Evolutionary conservation across 2,888 invertebrate species (phyloP).

Genomic region (Onchidella celtica): DNA sequence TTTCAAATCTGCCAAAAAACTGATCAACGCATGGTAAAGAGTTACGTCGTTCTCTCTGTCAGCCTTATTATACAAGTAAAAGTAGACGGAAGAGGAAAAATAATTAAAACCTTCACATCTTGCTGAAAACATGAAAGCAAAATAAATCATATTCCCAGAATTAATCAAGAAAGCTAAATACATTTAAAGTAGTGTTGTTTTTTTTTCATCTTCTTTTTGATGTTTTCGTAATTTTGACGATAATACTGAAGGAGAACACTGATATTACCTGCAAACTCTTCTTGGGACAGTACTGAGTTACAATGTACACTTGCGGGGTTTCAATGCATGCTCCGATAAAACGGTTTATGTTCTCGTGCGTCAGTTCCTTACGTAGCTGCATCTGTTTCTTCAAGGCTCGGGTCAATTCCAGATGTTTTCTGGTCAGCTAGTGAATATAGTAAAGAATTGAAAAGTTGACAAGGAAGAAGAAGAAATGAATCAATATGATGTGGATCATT

Average conservation of each 20-base stretch:
- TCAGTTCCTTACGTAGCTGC: constrained; percentile 76
- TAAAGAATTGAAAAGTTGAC: constrained; percentile 76
- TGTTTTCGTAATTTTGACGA: too few species aligned
- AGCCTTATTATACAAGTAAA: too few species aligned
- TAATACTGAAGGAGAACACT: too few species aligned
- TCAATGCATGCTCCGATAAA: constrained; percentile 79
- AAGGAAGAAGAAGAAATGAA: neutral
- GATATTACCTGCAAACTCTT: constrained; percentile 77
- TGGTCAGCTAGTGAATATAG: constrained; percentile 88
- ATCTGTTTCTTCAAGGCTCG: constrained; percentile 76
- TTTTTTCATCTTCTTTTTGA: neutral
- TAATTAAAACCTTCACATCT: too few species aligned
- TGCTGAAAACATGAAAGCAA: too few species aligned
- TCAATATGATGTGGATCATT: neutral
- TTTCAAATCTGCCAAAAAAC: too few species aligned
- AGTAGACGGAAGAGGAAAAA: too few species aligned
- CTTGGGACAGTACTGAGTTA: constrained; percentile 76
- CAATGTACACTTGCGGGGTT: constrained; percentile 74
- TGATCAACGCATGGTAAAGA: too few species aligned
- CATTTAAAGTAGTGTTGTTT: too few species aligned
- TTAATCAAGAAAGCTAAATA: too few species aligned
- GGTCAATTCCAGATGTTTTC: constrained; percentile 74
- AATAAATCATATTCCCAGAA: too few species aligned
- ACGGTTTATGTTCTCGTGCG: constrained; percentile 78
- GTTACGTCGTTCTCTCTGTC: too few species aligned